Evolutionary conservation across 2,888 invertebrate species (phyloP), one percentile per base, ranked within the genome.

Genomic region (Geotrupes spiniger): DNA sequence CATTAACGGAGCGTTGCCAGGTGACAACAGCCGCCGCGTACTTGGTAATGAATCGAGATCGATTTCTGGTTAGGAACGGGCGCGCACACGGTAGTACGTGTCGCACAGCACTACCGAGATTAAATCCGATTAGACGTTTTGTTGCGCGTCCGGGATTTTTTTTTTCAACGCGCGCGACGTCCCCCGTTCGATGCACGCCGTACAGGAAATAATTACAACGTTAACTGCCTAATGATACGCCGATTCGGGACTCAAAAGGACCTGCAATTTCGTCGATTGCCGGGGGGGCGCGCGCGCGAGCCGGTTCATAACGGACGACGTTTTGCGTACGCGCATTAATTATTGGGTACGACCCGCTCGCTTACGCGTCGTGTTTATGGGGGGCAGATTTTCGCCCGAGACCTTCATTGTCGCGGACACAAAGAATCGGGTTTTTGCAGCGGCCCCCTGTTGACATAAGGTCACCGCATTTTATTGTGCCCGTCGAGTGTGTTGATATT

Each of bases 11-110:
- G 53, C 43, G 47, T 55, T 49, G 42, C 53, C 51, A 55, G 36
- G 53, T 51, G 46, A 49, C 52, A 52, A 49, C 51, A 55, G 55
- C 50, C 47, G 51, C 46, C 49, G 53, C 55, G 43, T 53, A 49
- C 55, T 53, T 53, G 55, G 53, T 53, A 55, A 55, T 55, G 55
- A 55, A 49, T 55, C 53, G 49, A 49, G 51, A 55, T 55, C 55
- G 55, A 55, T 55, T 52, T 53, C 47, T 40, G 48, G 41, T 50
- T 36, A 31, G 21, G 21, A 21, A 6, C n/a, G n/a, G n/a, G n/a
- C n/a, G 21, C 21, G 6, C 6, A 21, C 21, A 6, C 21, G 21
- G 21, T 4, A 6, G n/a, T n/a, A n/a, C n/a, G n/a, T n/a, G n/a
- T n/a, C n/a, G n/a, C n/a, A n/a, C n/a, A n/a, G 21, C 21, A 21